A percentile compares a stretch with the other conserved stretches of the same genome.
Evolutionary conservation across 2,888 invertebrate species (phyloP).

Genomic region (Apamea crenata): DNA sequence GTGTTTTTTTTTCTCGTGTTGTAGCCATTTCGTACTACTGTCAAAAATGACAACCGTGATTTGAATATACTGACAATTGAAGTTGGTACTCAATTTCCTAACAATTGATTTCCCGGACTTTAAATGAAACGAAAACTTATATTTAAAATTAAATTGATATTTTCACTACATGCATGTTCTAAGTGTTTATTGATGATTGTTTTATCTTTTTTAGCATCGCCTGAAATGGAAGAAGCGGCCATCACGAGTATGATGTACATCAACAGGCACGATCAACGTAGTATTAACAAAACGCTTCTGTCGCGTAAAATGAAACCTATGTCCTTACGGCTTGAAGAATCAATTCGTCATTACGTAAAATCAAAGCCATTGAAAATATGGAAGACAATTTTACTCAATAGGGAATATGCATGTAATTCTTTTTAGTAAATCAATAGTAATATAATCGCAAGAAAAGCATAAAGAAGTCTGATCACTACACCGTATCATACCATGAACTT

Average conservation of each 20-base stretch:
- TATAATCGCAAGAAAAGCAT: background rate
- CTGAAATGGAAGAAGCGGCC: conserved; percentile 81
- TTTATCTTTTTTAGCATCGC: conserved; percentile 77
- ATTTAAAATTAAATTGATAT: background rate
- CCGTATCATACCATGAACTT: background rate
- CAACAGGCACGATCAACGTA: conserved; percentile 76
- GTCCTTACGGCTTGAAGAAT: conserved; percentile 75
- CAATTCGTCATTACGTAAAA: conserved; percentile 77
- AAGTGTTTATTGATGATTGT: conserved; percentile 11
- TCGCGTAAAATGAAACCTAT: conserved; percentile 77
- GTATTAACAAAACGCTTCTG: conserved; percentile 76
- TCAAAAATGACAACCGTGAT: background rate
- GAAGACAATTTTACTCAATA: conserved; percentile 65
- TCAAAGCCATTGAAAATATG: conserved; percentile 78
- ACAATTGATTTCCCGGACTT: background rate
- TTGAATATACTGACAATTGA: background rate
- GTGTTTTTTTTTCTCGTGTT: too few species aligned
- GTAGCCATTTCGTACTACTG: background rate
- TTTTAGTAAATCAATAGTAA: background rate
- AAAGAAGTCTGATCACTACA: background rate
- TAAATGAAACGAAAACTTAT: background rate
- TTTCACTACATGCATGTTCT: background rate
- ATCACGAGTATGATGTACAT: conserved; percentile 81
- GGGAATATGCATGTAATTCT: background rate
- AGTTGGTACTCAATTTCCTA: conserved; percentile 2